These are phyloP conservation scores for Saturnia pavonia DNA, from an alignment of 2,888 invertebrate genomes.

Conservation along the genomic window DNA sequence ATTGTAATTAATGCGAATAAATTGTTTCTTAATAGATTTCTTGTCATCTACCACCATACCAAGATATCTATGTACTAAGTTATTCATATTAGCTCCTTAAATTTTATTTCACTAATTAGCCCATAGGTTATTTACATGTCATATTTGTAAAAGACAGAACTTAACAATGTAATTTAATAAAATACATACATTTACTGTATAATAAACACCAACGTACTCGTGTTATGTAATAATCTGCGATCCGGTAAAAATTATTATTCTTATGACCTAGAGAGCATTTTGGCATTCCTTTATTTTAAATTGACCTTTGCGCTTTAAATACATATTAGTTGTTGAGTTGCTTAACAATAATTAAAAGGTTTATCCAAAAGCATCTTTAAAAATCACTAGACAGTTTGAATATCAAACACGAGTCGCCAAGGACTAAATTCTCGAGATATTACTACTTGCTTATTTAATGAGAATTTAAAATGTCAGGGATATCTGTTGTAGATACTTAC, in stretches of 20 bases:
- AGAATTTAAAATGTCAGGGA: constrained; percentile 52
- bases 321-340: neutral
- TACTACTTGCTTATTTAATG: constrained; percentile 34
- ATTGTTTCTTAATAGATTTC: too few species aligned
- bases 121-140: too few species aligned
- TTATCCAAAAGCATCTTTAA: constrained; percentile 7
- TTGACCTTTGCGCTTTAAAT: constrained; percentile 11
- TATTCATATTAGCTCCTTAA: neutral
- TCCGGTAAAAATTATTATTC: constrained; percentile 3
- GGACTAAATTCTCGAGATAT: constrained; percentile 27
- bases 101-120: neutral
- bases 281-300: neutral
- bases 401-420: constrained; percentile 21
- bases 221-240: neutral
- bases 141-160: neutral
- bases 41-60: neutral
- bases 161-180: too few species aligned
- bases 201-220: neutral
- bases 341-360: constrained; percentile 7
- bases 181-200: neutral
- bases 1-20: too few species aligned
- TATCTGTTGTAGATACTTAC: constrained; percentile 31
- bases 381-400: constrained; percentile 8
- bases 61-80: neutral
- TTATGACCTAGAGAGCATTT: neutral